These are phyloP conservation scores for Bombyx mori DNA, from an alignment of 1,140 invertebrate genomes.

Conservation along the genomic window DNA sequence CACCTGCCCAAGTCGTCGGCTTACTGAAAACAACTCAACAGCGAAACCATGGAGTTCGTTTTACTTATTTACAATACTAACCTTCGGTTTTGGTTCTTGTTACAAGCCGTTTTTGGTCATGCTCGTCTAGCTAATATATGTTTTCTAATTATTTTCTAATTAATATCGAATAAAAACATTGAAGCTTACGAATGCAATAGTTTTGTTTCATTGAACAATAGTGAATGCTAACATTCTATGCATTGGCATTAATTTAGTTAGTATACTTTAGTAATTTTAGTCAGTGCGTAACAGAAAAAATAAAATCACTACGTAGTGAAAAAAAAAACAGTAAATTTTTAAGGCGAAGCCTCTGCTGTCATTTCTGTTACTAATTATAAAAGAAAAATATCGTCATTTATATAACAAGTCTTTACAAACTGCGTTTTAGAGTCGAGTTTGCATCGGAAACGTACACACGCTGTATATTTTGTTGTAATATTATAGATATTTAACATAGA, in stretches of 20 bases:
- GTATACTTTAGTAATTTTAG: no score
- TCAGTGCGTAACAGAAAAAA: background rate
- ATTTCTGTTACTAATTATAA: background rate
- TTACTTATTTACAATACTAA: no score
- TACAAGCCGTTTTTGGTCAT: no score
- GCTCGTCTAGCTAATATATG: no score
- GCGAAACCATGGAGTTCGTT: slow-evolving; percentile 20
- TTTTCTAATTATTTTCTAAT: no score
- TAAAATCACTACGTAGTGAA: background rate
- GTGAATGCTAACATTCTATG: no score
- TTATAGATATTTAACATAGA: slow-evolving; percentile 3
- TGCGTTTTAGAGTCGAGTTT: background rate
- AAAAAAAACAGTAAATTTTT: background rate
- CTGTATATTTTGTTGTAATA: background rate
- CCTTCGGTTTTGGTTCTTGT: no score
- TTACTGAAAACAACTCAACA: slow-evolving; percentile 43
- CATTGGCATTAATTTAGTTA: no score
- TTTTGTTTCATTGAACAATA: no score
- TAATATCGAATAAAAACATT: no score
- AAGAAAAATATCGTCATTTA: background rate
- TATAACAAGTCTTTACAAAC: background rate
- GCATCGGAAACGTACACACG: background rate
- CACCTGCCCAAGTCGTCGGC: slow-evolving; percentile 58
- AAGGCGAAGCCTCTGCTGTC: background rate
- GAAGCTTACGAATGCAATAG: no score